These are phyloP conservation scores for Oryctes rhinoceros DNA, from an alignment of 1,140 invertebrate species.

Conservation along the genomic window DNA sequence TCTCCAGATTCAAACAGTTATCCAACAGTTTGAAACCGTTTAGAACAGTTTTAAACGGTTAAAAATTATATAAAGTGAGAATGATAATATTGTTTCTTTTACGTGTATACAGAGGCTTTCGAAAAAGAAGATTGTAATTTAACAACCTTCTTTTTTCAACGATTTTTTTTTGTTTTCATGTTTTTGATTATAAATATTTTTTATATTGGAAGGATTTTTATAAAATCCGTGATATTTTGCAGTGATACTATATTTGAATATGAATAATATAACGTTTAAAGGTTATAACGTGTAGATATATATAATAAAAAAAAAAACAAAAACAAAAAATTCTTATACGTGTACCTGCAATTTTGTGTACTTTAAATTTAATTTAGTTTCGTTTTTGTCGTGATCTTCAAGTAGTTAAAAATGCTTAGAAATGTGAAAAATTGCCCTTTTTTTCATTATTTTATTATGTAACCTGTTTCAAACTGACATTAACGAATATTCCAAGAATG, in stretches of 20 bases:
- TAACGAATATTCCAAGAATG: no score
- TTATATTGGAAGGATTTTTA: slow-evolving; percentile 38
- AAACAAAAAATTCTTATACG: background rate
- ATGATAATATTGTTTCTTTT: background rate
- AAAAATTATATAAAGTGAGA: background rate
- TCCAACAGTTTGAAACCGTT: background rate
- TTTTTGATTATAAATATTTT: background rate
- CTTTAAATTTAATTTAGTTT: background rate
- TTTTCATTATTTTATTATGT: no score
- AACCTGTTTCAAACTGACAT: no score
- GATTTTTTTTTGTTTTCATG: background rate
- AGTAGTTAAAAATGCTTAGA: no score
- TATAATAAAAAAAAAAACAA: background rate
- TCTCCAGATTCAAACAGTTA: background rate
- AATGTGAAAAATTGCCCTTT: no score
- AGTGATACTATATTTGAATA: slow-evolving; percentile 40
- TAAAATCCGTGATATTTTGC: slow-evolving; percentile 41
- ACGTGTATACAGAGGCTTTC: background rate
- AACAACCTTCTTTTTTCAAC: no score
- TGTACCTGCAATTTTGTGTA: background rate
- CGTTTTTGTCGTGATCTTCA: background rate
- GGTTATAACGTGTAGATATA: background rate
- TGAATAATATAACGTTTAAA: background rate
- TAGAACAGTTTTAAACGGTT: no score
- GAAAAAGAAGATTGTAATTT: background rate